phyloP scores from a whole-genome alignment of 2,888 invertebrate species.

The Achlya flavicornis region DNA sequence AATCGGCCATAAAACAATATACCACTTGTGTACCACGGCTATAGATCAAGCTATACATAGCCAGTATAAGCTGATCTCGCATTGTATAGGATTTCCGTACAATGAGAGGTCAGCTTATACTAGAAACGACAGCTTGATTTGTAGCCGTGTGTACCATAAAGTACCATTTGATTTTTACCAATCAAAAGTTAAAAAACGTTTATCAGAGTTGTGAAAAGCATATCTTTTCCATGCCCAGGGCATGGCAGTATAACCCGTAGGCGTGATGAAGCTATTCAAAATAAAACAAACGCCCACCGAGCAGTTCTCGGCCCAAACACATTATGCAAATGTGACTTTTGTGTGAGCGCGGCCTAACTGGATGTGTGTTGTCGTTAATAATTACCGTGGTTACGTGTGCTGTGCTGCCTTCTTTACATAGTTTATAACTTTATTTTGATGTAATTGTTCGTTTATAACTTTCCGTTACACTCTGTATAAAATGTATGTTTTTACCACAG shows the following conservation, averaged over 20 bases:
- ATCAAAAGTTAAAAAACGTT: not conserved
- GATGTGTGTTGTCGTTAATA: not conserved
- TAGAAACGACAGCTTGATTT: no score
- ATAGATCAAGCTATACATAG: no score
- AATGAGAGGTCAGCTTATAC: no score
- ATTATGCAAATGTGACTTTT: not conserved
- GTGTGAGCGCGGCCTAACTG: not conserved
- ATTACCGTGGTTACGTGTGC: not conserved
- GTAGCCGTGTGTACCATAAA: no score
- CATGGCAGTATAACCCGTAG: not conserved
- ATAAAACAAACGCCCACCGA: not conserved
- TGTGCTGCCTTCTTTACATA: not conserved
- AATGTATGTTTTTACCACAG: no score
- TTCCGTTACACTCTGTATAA: no score
- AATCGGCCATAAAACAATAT: no score
- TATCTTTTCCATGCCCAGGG: not conserved
- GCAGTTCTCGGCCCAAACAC: not conserved
- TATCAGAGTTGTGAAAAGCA: not conserved
- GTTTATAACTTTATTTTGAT: not conserved
- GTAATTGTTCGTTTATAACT: not conserved
- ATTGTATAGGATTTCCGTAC: no score
- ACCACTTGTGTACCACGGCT: no score
- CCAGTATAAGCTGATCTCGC: no score
- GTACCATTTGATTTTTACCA: not conserved
- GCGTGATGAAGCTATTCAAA: conserved; percentile 5